phyloP scores from a whole-genome alignment of 2,113 vertebrate species.

The Illadopsis cleaveri region DNA sequence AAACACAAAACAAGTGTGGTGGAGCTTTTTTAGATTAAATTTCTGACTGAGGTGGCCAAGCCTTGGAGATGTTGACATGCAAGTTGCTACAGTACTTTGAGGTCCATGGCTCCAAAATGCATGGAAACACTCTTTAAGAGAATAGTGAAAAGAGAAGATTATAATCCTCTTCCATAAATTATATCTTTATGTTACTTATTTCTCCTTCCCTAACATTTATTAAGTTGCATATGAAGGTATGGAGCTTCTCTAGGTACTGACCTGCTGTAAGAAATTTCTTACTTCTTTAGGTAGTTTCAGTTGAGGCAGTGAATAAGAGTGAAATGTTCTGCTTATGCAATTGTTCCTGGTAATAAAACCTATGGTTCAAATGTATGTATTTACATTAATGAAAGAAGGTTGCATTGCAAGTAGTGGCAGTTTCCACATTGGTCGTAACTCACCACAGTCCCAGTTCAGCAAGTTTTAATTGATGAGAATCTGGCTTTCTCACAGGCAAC shows the following conservation, averaged over 20 bases:
- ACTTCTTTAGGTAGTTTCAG: neutral
- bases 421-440: slow-evolving; percentile 5
- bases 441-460: slow-evolving; percentile 23
- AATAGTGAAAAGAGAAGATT: neutral
- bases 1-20: neutral
- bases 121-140: neutral
- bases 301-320: neutral
- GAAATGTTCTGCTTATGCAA: neutral
- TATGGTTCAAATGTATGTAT: neutral
- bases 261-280: neutral
- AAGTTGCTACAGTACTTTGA: neutral
- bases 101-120: neutral
- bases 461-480: slow-evolving; percentile 34
- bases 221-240: neutral
- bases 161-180: neutral
- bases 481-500: slow-evolving; percentile 34
- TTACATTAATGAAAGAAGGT: slow-evolving; percentile 16
- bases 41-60: neutral
- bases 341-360: slow-evolving; percentile 7
- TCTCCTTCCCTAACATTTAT: neutral
- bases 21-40: neutral
- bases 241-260: neutral
- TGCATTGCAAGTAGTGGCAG: slow-evolving; percentile 20
- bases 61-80: neutral
- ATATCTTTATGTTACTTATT: neutral